Evolutionary conservation across 2,888 invertebrate species (phyloP).

Genomic region (Exocentrus adspersus): DNA sequence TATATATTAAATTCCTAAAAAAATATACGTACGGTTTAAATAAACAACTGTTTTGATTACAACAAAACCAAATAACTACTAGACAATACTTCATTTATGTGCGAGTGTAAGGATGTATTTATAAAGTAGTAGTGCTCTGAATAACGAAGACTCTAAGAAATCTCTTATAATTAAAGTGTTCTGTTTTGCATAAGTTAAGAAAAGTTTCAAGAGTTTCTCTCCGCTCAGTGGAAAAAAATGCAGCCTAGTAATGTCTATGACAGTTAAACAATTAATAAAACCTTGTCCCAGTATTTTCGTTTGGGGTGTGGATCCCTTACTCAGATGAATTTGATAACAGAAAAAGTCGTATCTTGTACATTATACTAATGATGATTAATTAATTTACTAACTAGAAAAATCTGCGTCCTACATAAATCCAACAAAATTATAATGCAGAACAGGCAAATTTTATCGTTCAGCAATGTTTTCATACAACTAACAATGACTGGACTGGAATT

Average conservation of each 20-base stretch:
- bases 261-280: conserved; percentile 21
- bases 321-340: conserved; percentile 12
- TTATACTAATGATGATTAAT: conserved; percentile 18
- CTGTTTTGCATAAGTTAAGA: conserved; percentile 14
- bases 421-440: too few species aligned
- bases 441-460: too few species aligned
- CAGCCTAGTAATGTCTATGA: conserved; percentile 23
- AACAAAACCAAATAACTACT: too few species aligned
- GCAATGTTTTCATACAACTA: background rate
- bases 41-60: too few species aligned
- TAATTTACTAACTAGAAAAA: conserved; percentile 6
- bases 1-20: too few species aligned
- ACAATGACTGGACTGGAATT: too few species aligned
- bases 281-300: conserved; percentile 9
- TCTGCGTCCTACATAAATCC: background rate
- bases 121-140: background rate
- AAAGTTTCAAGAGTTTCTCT: conserved; percentile 13
- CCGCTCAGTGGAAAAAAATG: conserved; percentile 3
- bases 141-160: background rate
- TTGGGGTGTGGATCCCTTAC: conserved; percentile 14
- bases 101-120: too few species aligned
- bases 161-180: background rate
- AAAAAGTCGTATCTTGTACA: conserved; percentile 12
- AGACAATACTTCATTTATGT: too few species aligned
- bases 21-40: too few species aligned